Evolutionary conservation across 1,140 invertebrate species (phyloP).

Genomic region (Dermatophagoides farinae): DNA sequence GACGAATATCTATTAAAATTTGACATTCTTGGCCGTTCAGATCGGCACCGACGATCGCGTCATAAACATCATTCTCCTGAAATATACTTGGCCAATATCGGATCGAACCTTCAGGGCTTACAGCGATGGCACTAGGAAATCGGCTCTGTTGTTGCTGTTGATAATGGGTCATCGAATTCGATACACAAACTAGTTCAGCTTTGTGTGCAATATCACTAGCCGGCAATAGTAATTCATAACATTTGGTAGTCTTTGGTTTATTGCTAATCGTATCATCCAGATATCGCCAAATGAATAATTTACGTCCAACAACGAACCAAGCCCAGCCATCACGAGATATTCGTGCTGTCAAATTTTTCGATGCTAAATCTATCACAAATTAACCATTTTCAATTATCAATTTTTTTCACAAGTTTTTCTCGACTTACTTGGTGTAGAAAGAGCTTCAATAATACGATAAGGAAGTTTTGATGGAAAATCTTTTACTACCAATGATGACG

Average conservation of each 20-base stretch:
- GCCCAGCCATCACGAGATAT: slow-evolving; percentile 46
- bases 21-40: slow-evolving; percentile 57
- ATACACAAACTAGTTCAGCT: slow-evolving; percentile 64
- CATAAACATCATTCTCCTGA: slow-evolving; percentile 62
- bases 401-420: neutral
- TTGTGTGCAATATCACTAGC: slow-evolving; percentile 76
- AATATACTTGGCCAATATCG: slow-evolving; percentile 74
- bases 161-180: slow-evolving; percentile 32
- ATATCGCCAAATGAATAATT: slow-evolving; percentile 68
- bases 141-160: neutral
- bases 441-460: slow-evolving; percentile 68
- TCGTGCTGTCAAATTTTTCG: slow-evolving; percentile 33
- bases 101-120: slow-evolving; percentile 74
- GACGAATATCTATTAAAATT: slow-evolving; percentile 37
- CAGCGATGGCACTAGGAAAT: slow-evolving; percentile 59
- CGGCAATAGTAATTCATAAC: slow-evolving; percentile 61
- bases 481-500: slow-evolving; percentile 19
- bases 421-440: slow-evolving; percentile 46
- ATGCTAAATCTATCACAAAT: neutral
- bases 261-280: slow-evolving; percentile 24
- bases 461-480: slow-evolving; percentile 52
- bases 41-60: slow-evolving; percentile 46
- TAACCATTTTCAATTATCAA: too few relatives aligned
- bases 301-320: slow-evolving; percentile 65
- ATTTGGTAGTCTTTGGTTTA: slow-evolving; percentile 26